Base-by-base conservation (phyloP, 2,888 invertebrate genomes). In the Heliconius ismenius region DNA sequence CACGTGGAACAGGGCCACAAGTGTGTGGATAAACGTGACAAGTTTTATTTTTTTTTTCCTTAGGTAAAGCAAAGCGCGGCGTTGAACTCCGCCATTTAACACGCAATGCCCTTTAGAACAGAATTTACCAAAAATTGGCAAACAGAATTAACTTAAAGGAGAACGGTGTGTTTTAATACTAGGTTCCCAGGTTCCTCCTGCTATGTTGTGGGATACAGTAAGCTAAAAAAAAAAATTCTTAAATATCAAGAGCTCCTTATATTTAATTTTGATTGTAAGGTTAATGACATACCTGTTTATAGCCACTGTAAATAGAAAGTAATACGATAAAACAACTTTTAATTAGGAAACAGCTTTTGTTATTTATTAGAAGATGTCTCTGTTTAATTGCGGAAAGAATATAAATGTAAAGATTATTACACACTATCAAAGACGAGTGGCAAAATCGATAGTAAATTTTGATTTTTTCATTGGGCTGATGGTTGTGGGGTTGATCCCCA, bases 321-420 rank as follows among this genome's bases (percentile, higher is more conserved):
- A 3, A 67, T 67, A 67, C n/a, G 39, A 70, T 36, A 32, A 70
- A 28, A 70, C 58, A 32, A 32, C 54, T 13, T 70, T 58, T 70
- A 58, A 58, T 54, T 58, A 24, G 39, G 43, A 67, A 67, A 67
- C 67, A 7, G 70, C 49, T 13, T 58, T 32, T 36, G n/a, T 58
- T 36, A 32, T 54, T 70, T 70, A 70, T 70, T 58, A 70, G 54
- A 70, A 70, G 54, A 70, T 70, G 70, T 58, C 24, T 70, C 54
- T 58, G 32, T 32, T 70, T 70, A 70, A 70, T 32, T 58, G 54
- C 58, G n/a, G 32, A 32, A 54, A 32, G 58, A 70, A 15, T n/a
- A 70, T 28, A 58, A 70, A 49, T 58, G 24, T 28, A 58, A 70
- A 70, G 58, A 32, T 70, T 36, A 58, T 69, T 58, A 36, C 15